Evolutionary conservation across 35 echinoderm and acorn worm genomes (phyloP), one percentile per base, ranked within the genome.

Genomic region (Eucidaris tribuloides): DNA sequence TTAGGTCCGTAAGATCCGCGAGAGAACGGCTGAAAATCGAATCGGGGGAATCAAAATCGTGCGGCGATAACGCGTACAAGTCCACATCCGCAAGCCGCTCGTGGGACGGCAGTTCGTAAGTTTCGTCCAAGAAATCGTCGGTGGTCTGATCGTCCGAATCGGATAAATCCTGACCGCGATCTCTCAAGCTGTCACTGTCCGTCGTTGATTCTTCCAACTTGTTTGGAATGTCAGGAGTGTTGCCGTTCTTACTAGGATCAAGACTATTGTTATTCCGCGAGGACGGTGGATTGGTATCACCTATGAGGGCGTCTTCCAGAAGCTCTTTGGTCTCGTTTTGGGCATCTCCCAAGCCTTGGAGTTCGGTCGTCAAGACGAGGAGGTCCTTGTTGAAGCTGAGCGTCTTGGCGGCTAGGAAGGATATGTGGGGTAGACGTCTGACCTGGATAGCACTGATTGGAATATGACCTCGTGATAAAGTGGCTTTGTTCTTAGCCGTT

Each of bases 381-480:
- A 90, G 81, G 48, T 90, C 88, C 45, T 90, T 90, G 60, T 88
- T 88, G 40, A 88, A 77, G 9, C 76, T 58, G 14, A 88, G 56
- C 2, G 85, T 80, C 57, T 88, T 88, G 76, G 76, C 55, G 29
- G 40, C 28, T 42, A 80, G 85, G 57, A 49, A 83, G 23, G 79
- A 9, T 24, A 76, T 77, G 37, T 82, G 60, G 40, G 93, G 93
- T 70, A 96, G 74, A 41, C 91, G 80, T 23, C 89, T 71, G 32
- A 96, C 93, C 62, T 96, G 93, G 43, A 96, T 96, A 31, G 93
- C 93, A 70, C 93, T 89, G 23, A 96, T 65, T 78, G 93, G 93
- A 81, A 96, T 84, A 55, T 87, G 79, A 37, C 93, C 93, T 62
- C 81, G 58, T 13, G 88, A 88, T 41, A 88, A 46, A 9, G 93